Base-by-base conservation (phyloP, 2,797 vertebrate species). In the Florisuga fusca region DNA sequence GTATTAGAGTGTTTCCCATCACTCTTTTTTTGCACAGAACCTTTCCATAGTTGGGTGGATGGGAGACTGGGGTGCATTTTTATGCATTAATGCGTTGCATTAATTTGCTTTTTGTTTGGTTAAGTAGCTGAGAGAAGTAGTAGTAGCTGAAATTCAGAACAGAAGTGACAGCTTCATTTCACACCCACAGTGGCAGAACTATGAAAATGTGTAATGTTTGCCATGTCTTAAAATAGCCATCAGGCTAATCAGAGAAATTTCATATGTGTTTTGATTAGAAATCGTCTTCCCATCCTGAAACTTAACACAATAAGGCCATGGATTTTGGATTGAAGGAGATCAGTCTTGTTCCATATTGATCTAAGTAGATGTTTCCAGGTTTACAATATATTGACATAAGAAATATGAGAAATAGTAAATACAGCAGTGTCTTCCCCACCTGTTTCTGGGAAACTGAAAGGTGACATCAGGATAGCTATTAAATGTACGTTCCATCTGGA, bases 61-160 rank as follows among this genome's bases (percentile, higher is more conserved):
- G 50, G 36, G 14, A 67, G 64, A 6, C 29, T 27, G 10, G 25
- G 27, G 25, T 46, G 46, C 20, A 11, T 46, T 46, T 46, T 46
- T 20, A 45, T 45, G 43, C 16, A 45, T 71, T 77, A 59, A 53
- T 34, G 61, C n/a, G 6, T 54, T 83, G n/a, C 33, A 10, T 50
- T 45, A 50, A 43, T 73, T 84, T 77, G 27, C 41, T 79, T 89
- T 79, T 58, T 90, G 43, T 76, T 87, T 87, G 75, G 33, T 84
- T 58, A 64, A 83, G 55, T 79, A 67, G 2, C 0, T 53, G 71
- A 76, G 69, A 73, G 79, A 76, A 74, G 43, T 62, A 89, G 43
- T 62, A 89, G 89, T 93, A 94, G 64, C 68, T 87, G 67, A 55
- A 94, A 83, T 83, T 82, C 58, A 67, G 79, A 87, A 84, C 77